Percentiles rank a stretch among this genome's conserved stretches.
phyloP scores from a whole-genome alignment of 2,113 vertebrate genomes.

The Oncorhynchus masou region DNA sequence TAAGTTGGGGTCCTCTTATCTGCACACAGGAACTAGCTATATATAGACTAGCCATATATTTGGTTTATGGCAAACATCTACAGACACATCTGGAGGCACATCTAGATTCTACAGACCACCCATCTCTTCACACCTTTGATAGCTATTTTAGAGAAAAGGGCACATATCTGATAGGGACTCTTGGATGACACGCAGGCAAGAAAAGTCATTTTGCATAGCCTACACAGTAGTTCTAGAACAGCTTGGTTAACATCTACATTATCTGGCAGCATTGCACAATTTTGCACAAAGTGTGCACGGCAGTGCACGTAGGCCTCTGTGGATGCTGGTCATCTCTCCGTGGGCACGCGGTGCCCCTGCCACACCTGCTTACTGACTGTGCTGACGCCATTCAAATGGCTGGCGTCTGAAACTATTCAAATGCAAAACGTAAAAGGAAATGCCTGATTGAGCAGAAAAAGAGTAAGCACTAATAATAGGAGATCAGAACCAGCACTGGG shows the following conservation, averaged over 20 bases:
- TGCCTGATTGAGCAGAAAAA: too few relatives aligned
- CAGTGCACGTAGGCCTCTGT: neutral
- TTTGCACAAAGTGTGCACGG: neutral
- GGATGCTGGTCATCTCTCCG: neutral
- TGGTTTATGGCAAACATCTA: neutral
- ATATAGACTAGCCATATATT: too few relatives aligned
- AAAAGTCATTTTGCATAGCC: neutral
- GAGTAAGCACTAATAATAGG: too few relatives aligned
- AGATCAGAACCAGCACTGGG: too few relatives aligned
- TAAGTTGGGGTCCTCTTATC: neutral
- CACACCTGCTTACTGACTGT: neutral
- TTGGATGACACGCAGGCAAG: too few relatives aligned
- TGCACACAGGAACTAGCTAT: neutral
- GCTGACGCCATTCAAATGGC: neutral
- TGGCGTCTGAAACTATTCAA: too few relatives aligned
- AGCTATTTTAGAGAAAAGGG: neutral
- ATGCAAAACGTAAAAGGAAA: too few relatives aligned
- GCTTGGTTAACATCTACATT: neutral
- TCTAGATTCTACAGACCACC: neutral
- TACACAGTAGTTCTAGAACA: neutral
- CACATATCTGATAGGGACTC: neutral
- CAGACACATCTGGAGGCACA: neutral
- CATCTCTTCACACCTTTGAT: conserved; percentile 6
- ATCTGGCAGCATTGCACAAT: neutral
- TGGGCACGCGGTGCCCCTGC: neutral